Base-by-base conservation (phyloP, 1,140 invertebrate genomes). In the Solen grandis region DNA sequence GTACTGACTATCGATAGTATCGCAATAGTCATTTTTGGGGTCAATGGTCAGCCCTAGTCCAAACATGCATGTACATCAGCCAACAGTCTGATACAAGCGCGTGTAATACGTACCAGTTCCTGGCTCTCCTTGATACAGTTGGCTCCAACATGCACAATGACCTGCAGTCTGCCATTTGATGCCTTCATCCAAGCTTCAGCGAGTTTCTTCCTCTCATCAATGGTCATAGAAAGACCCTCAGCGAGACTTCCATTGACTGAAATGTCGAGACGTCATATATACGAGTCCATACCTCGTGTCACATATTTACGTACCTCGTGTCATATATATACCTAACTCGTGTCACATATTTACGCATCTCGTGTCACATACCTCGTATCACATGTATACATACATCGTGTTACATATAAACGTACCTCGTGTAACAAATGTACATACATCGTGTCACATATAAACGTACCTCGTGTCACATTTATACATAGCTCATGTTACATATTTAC, bases 101-200 rank as follows among this genome's bases (percentile, higher is more conserved):
- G n/a, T n/a, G n/a, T n/a, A n/a, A n/a, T n/a, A 68, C 92, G 92
- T 93, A 96, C 95, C 90, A 97, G 91, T 86, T 95, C 94, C 50
- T 95, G 81, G 16, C 95, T 95, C 88, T 96, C 95, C 54, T 94
- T 93, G 8, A 96, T 85, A 16, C 94, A 93, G 2, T 94, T 93
- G 1, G 96, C 95, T n/a, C 96, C 96, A 55, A 97, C 92, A 94
- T 97, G 96, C 41, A 96, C 93, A 94, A 96, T 96, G 5, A 96
- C 90, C 8, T 88, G 76, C 25, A 90, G 62, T 50, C 86, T 83
- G 5, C 76, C 75, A 65, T 84, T 84, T 10, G 83, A 83, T 0
- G 91, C 93, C 46, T 93, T 92, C 1, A 94, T 91, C 96, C 96
- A 97, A 69, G 93, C 93, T 88, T 96, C 94, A 1, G 94, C 91